Percentiles rank a stretch among this genome's conserved stretches.
These are phyloP conservation scores for Myiagra hebetior DNA, from an alignment of 2,113 vertebrate species.

Conservation along the genomic window DNA sequence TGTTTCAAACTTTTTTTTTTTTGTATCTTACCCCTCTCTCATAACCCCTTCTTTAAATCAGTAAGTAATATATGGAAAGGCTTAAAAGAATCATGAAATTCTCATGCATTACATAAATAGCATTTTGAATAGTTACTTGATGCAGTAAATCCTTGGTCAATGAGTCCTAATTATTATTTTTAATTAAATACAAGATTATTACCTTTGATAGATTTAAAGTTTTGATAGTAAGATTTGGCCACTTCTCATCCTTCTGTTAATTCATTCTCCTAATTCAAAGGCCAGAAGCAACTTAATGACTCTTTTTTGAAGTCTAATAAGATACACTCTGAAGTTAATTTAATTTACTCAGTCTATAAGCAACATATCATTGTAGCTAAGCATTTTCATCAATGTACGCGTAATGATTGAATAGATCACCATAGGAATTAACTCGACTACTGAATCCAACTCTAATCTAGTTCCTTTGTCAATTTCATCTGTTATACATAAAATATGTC, in stretches of 20 bases:
- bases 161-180: not conserved
- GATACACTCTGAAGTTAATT: not conserved
- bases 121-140: not conserved
- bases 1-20: not conserved
- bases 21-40: not conserved
- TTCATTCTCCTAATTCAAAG: slow-evolving; percentile 12
- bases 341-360: slow-evolving; percentile 26
- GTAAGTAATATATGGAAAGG: not conserved
- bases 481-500: not conserved
- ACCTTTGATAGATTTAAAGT: not conserved
- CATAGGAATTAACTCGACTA: not conserved
- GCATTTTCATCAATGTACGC: slow-evolving; percentile 3
- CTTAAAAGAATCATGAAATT: not conserved
- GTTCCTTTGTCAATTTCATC: not conserved
- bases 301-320: not conserved
- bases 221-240: not conserved
- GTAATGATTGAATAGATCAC: not conserved
- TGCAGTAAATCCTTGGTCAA: not conserved
- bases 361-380: not conserved
- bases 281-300: not conserved
- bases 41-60: not conserved
- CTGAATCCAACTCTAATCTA: not conserved
- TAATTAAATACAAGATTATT: not conserved
- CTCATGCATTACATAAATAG: not conserved
- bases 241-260: not conserved